A percentile compares a stretch with the other conserved stretches of the same genome.
These are phyloP conservation scores for Latrodectus geometricus DNA, from an alignment of 1,140 invertebrate species.

Conservation along the genomic window DNA sequence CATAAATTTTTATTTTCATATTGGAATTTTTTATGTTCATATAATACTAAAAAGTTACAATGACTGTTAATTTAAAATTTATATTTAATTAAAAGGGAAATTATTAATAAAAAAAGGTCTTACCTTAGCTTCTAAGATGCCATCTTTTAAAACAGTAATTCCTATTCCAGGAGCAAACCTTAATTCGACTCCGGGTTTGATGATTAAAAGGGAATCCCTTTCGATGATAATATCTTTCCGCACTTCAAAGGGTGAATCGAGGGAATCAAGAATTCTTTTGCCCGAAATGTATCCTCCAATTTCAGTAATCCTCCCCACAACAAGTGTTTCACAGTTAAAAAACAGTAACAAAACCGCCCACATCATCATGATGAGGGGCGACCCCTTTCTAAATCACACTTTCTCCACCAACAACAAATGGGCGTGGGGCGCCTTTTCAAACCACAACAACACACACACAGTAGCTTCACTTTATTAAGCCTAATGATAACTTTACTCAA, in stretches of 20 bases:
- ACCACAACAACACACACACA: slow-evolving; percentile 48
- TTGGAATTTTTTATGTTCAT: background rate
- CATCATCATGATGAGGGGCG: background rate
- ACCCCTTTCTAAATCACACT: slow-evolving; percentile 9
- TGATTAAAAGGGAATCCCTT: slow-evolving; percentile 78
- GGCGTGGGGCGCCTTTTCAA: slow-evolving; percentile 8
- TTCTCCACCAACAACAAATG: slow-evolving; percentile 17
- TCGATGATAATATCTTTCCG: slow-evolving; percentile 85
- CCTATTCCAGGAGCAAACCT: slow-evolving; percentile 89
- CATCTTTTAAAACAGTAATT: slow-evolving; percentile 81
- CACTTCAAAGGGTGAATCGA: slow-evolving; percentile 77
- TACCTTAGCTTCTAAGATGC: slow-evolving; percentile 87
- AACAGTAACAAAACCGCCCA: slow-evolving; percentile 21
- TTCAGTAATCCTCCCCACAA: slow-evolving; percentile 11
- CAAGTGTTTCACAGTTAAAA: background rate
- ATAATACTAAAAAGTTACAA: background rate
- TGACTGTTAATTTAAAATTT: slow-evolving; percentile 2
- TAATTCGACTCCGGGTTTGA: slow-evolving; percentile 88
- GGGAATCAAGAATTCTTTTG: background rate
- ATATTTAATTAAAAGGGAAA: background rate
- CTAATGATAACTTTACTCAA: background rate
- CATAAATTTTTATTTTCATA: background rate
- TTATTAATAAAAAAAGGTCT: slow-evolving; percentile 67
- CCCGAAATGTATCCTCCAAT: slow-evolving; percentile 43
- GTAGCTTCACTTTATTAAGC: slow-evolving; percentile 25